Base-by-base conservation (phyloP, 2,113 vertebrate genomes). In the Mungos mungo region DNA sequence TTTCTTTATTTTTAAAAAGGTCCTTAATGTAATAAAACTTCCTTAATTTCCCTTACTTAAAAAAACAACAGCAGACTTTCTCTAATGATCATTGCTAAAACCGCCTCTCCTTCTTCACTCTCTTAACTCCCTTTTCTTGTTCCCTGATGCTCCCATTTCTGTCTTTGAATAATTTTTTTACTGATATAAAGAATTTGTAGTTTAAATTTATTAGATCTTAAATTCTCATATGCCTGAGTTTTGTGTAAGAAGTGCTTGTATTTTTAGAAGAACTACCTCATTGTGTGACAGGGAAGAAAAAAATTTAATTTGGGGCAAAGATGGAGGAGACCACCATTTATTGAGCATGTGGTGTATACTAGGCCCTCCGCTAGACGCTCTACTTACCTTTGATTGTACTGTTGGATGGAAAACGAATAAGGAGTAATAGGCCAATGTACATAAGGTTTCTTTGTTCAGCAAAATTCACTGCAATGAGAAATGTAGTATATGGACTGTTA, bases 1-100 rank as follows among this genome's bases (percentile, higher is more conserved):
- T 91, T 82, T 77, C 13, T 18, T 93, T 69, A 29, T 85, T 84
- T 89, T 57, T 96, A 89, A 89, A n/a, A 89, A 89, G 31, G 19
- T 72, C 19, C n/a, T 80, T 79, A 45, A 45, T 65, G 69, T 90
- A 31, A 31, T 88, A 38, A 68, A 9, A 76, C 7, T 88, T 81
- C 1, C 13, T 65, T 79, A 47, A 84, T 79, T 82, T 96, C 7
- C 12, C 19, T 35, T 84, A 35, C 54, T 87, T 90, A 4, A 71
- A 80, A 21, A 71, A 47, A 66, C 35, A 84, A 47, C 35, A 33
- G 11, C 16, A 79, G 31, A 18, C 10, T 52, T 41, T 47, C 71
- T 45, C 21, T 76, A 91, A 45, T 52, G 83, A 60, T 85, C 21
- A 57, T 77, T 82, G 50, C n/a, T 82, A 41, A 88, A 87, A 88